A percentile compares a stretch with the other conserved stretches of the same genome.
Conservation (phyloP, 2,888 invertebrate species). For the Cephus pygmeus region DNA sequence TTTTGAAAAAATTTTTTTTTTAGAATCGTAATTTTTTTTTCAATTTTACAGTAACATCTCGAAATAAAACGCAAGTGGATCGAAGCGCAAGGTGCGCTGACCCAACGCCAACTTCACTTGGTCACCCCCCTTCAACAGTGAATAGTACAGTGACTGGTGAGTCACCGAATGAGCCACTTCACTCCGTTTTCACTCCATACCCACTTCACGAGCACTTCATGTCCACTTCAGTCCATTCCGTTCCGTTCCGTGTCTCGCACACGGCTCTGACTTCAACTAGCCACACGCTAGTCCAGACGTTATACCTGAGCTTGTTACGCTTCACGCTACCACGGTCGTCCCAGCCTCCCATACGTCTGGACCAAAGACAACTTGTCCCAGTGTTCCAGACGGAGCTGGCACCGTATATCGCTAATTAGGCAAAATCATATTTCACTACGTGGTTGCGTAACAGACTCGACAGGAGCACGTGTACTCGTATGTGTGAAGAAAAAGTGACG, state of each 20-base stretch:
- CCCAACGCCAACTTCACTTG: slow-evolving; percentile 41
- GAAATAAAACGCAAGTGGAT: not conserved
- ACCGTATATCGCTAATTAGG: no score
- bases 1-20: no score
- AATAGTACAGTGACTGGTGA: slow-evolving; percentile 32
- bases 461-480: no score
- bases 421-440: no score
- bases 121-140: slow-evolving; percentile 33
- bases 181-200: slow-evolving; percentile 20
- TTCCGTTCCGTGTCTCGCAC: slow-evolving; percentile 25
- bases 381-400: not conserved
- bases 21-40: no score
- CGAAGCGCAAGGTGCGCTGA: slow-evolving; percentile 49
- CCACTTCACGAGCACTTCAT: not conserved
- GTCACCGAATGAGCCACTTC: slow-evolving; percentile 29
- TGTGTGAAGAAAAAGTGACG: no score
- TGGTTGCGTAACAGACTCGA: no score
- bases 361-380: not conserved
- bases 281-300: slow-evolving; percentile 19
- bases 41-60: no score
- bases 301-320: slow-evolving; percentile 36
- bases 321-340: slow-evolving; percentile 34
- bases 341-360: slow-evolving; percentile 37
- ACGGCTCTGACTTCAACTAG: not conserved
- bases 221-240: slow-evolving; percentile 15